phyloP scores from a whole-genome alignment of 2,113 vertebrate species.

The Strix uralensis region DNA sequence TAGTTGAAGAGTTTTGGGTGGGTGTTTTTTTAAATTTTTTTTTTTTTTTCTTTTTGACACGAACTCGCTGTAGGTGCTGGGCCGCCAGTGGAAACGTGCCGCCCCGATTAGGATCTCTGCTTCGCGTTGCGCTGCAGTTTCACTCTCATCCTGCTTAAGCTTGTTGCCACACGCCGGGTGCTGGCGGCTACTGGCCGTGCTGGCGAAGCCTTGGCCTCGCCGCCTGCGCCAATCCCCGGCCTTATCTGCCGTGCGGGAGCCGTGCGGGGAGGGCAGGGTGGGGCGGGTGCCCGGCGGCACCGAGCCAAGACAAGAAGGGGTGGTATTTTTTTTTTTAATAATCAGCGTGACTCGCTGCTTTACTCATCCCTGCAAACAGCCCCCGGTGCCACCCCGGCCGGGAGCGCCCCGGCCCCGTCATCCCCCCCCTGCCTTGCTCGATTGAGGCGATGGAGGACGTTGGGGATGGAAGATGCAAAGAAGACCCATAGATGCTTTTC shows the following conservation, averaged over 20 bases:
- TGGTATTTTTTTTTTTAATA: background rate
- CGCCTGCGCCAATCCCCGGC: background rate
- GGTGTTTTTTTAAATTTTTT: no score
- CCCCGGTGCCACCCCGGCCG: background rate
- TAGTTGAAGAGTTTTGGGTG: background rate
- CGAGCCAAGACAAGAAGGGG: background rate
- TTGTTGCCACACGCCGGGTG: constrained; percentile 66
- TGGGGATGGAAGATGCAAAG: accelerated
- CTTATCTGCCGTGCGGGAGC: background rate
- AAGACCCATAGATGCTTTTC: accelerated
- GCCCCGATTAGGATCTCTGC: constrained; percentile 43
- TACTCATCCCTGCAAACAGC: background rate
- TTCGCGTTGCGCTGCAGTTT: constrained; percentile 60
- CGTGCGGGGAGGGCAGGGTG: constrained; percentile 21
- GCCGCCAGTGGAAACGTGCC: constrained; percentile 6
- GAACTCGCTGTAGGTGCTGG: background rate
- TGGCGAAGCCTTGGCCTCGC: background rate
- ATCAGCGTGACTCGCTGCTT: background rate
- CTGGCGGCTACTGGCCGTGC: background rate
- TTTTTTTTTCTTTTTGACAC: background rate
- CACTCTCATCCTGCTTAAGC: constrained; percentile 53
- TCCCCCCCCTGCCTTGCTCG: accelerated
- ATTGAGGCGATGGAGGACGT: background rate
- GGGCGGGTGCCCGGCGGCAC: background rate
- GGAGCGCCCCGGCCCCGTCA: background rate